phyloP scores from a whole-genome alignment of 2,888 invertebrate genomes.

The Cerastis rubricosa region DNA sequence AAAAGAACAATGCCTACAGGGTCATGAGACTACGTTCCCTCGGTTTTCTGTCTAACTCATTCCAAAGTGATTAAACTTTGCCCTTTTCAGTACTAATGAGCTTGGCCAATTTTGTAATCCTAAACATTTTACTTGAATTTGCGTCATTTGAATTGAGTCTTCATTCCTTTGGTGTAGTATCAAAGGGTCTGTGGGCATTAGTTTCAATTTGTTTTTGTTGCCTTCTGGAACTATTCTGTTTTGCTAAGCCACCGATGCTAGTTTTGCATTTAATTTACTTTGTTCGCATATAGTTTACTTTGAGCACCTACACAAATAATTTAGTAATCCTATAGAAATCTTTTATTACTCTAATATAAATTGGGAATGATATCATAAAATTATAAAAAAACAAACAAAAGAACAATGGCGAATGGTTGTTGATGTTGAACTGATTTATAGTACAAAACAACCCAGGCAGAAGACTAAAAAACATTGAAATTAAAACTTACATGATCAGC shows the following conservation, averaged over 20 bases:
- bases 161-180: conserved; percentile 40
- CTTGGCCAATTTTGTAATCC: conserved; percentile 58
- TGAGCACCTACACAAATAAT: neutral
- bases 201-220: conserved; percentile 44
- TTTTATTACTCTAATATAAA: neutral
- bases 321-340: neutral
- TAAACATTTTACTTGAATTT: conserved; percentile 56
- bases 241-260: conserved; percentile 16
- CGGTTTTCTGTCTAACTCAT: conserved; percentile 47
- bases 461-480: neutral
- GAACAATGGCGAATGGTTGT: neutral
- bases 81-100: conserved; percentile 63
- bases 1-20: conserved; percentile 59
- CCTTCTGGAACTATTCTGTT: conserved; percentile 41
- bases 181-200: conserved; percentile 24
- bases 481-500: neutral
- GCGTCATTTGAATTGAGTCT: conserved; percentile 54
- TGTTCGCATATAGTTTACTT: conserved; percentile 24
- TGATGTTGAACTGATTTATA: no score
- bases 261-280: no score
- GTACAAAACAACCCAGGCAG: neutral
- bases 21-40: conserved; percentile 38
- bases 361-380: neutral
- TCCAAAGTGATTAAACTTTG: conserved; percentile 67
- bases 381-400: neutral